A percentile compares a stretch with the other conserved stretches of the same genome.
Conservation (phyloP, 2,888 invertebrate genomes). For the Ectemnius continuus region DNA sequence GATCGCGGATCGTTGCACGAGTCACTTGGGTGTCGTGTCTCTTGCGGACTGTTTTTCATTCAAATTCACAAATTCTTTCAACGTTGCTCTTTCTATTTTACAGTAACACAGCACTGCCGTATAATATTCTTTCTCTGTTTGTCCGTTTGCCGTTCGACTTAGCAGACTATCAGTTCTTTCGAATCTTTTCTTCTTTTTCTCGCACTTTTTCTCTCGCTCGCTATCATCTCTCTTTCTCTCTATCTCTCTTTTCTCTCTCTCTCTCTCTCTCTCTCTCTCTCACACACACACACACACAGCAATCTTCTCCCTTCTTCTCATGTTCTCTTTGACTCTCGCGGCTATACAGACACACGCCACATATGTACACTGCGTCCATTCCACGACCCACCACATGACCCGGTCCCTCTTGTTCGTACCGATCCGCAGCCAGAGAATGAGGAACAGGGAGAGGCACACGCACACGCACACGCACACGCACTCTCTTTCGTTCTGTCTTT, state of each 20-base stretch:
- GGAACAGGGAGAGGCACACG: background rate
- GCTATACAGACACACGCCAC: too few relatives aligned
- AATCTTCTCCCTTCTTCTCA: background rate
- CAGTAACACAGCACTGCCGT: conserved; percentile 43
- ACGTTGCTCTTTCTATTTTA: background rate
- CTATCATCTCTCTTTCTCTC: conserved; percentile 29
- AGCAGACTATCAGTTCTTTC: conserved; percentile 25
- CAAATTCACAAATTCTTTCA: too few relatives aligned
- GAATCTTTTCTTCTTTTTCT: conserved; percentile 32
- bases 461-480: background rate
- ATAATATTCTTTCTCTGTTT: conserved; percentile 26
- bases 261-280: conserved; percentile 27
- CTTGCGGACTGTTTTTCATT: too few relatives aligned
- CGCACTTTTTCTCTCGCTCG: conserved; percentile 41
- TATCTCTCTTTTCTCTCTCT: conserved; percentile 27
- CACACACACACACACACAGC: conserved; percentile 11
- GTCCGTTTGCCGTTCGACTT: conserved; percentile 25
- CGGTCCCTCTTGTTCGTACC: background rate
- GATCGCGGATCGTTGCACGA: too few relatives aligned
- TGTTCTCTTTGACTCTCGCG: background rate
- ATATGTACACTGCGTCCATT: conserved; percentile 17
- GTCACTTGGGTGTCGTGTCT: too few relatives aligned
- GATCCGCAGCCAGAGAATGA: too few relatives aligned
- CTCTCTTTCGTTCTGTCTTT: conserved; percentile 11
- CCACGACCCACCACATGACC: conserved; percentile 11